Evolutionary conservation across 2,797 vertebrate genomes (phyloP).

Genomic region (Chromis chromis): DNA sequence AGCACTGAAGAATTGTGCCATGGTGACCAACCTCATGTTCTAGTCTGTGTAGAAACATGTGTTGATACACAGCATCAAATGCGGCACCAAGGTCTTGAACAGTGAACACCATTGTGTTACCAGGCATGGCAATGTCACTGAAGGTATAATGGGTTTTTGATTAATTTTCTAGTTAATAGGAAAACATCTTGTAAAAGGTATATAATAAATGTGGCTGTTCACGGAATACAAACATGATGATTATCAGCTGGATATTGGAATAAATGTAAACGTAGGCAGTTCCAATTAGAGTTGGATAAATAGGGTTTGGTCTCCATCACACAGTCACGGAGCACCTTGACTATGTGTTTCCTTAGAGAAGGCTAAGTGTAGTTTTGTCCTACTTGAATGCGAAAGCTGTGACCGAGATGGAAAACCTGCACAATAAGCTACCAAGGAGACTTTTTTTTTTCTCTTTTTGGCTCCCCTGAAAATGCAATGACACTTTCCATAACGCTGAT

Average conservation of each 20-base stretch:
- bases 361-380: not conserved
- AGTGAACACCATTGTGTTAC: not conserved
- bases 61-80: too few species aligned
- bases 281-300: not conserved
- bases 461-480: slow-evolving; percentile 28
- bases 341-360: slow-evolving; percentile 7
- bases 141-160: not conserved
- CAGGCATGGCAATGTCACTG: not conserved
- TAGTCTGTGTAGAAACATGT: too few species aligned
- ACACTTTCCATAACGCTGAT: slow-evolving; percentile 64
- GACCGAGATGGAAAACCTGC: slow-evolving; percentile 15
- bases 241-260: not conserved
- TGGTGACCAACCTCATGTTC: too few species aligned
- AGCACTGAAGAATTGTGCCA: too few species aligned
- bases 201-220: not conserved
- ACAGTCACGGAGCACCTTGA: not conserved
- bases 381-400: not conserved
- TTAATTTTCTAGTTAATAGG: not conserved
- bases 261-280: not conserved
- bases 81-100: too few species aligned
- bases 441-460: slow-evolving; percentile 24
- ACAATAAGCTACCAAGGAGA: slow-evolving; percentile 11
- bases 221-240: not conserved
- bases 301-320: not conserved
- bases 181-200: not conserved